phyloP scores from a whole-genome alignment of 2,113 vertebrate species.

The Tricholaema leucomelas region DNA sequence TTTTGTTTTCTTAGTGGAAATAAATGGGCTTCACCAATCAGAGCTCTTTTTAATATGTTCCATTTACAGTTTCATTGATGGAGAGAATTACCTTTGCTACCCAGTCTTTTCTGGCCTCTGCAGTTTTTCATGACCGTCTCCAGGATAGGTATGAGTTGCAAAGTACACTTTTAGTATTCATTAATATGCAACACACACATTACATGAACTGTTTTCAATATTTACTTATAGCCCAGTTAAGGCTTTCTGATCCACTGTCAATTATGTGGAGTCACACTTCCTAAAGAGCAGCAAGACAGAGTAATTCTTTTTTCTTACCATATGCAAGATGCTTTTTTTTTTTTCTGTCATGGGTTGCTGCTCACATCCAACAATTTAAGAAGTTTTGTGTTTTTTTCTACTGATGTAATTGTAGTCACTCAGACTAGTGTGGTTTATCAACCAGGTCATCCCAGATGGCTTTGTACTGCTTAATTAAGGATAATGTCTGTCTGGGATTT shows the following conservation, averaged over 20 bases:
- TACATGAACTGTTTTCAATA: background rate
- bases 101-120: background rate
- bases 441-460: background rate
- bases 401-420: background rate
- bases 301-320: background rate
- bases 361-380: background rate
- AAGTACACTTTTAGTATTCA: background rate
- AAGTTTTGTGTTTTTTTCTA: background rate
- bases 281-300: background rate
- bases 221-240: background rate
- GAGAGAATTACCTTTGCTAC: background rate
- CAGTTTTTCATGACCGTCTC: background rate
- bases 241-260: background rate
- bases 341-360: background rate
- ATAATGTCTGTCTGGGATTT: background rate
- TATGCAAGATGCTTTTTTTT: background rate
- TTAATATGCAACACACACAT: background rate
- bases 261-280: background rate
- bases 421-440: background rate
- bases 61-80: background rate
- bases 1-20: background rate
- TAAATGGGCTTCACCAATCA: background rate
- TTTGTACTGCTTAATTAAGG: conserved; percentile 27
- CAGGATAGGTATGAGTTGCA: background rate
- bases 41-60: background rate